phyloP scores from a whole-genome alignment of 1,140 invertebrate species.

The Zaprionus capensis region DNA sequence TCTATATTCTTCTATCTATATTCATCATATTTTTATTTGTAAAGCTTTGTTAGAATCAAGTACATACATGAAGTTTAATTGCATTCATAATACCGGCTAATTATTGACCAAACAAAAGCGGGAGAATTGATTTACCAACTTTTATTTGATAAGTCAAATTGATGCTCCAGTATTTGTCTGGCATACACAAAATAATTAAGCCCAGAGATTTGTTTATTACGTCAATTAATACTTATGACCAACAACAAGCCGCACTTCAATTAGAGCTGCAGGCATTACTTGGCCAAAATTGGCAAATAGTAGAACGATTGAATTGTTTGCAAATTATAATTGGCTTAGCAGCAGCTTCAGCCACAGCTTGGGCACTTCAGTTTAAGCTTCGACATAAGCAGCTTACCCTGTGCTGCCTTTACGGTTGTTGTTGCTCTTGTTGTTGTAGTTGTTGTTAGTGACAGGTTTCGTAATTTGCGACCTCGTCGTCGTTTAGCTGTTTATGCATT shows the following conservation, averaged over 20 bases:
- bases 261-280: background rate
- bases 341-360: background rate
- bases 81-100: slow-evolving; percentile 4
- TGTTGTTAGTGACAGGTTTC: slow-evolving; percentile 35
- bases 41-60: background rate
- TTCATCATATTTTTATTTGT: background rate
- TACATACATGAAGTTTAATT: slow-evolving; percentile 17
- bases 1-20: too few relatives aligned
- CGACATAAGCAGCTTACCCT: background rate
- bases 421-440: slow-evolving; percentile 11
- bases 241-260: slow-evolving; percentile 22
- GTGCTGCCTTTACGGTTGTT: background rate
- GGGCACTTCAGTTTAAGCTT: background rate
- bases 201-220: slow-evolving; percentile 12
- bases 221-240: slow-evolving; percentile 20
- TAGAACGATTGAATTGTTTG: slow-evolving; percentile 18
- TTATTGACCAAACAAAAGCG: slow-evolving; percentile 7
- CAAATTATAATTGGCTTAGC: slow-evolving; percentile 30
- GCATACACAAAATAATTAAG: slow-evolving; percentile 1
- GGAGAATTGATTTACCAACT: background rate
- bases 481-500: slow-evolving; percentile 50
- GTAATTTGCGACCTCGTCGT: slow-evolving; percentile 43
- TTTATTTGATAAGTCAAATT: slow-evolving; percentile 5
- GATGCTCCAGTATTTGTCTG: background rate
- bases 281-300: slow-evolving; percentile 5